Conservation (phyloP, 2,113 vertebrate species). For the Actenoides hombroni region DNA sequence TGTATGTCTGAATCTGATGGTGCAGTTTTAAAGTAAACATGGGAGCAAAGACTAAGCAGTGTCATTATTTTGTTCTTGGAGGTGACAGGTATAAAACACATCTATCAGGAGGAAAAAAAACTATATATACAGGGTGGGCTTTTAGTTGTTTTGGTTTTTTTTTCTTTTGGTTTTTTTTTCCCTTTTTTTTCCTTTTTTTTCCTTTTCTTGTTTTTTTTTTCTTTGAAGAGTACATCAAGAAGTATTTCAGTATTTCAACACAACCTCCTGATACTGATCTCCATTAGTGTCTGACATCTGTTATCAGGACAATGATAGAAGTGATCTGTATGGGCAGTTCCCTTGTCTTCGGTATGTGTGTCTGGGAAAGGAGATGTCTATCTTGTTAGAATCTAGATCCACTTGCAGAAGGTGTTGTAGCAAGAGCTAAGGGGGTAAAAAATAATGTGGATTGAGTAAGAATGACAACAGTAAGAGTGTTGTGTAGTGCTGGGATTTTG, state of each 20-base stretch:
- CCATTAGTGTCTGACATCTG: not conserved
- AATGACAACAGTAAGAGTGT: not conserved
- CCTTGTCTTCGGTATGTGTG: not conserved
- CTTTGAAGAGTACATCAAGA: not conserved
- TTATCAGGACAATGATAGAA: not conserved
- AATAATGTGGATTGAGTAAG: not conserved
- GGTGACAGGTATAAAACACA: not conserved
- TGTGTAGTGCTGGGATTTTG: not conserved
- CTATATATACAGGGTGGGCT: too few species aligned
- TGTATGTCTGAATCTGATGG: not conserved
- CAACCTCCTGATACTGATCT: not conserved
- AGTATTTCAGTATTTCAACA: accelerated
- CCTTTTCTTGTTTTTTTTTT: not conserved
- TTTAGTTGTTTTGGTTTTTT: not conserved
- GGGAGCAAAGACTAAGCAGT: not conserved
- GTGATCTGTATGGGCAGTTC: not conserved
- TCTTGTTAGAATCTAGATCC: not conserved
- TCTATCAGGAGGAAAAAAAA: not conserved
- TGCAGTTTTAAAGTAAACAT: not conserved
- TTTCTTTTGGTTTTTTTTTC: not conserved
- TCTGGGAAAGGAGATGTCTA: not conserved
- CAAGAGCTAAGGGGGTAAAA: not conserved
- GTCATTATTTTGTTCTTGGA: not conserved
- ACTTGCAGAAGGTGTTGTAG: not conserved
- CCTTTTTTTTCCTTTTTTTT: too few species aligned